phyloP scores from a whole-genome alignment of 2,888 invertebrate species.

The Gryllus longicercus region DNA sequence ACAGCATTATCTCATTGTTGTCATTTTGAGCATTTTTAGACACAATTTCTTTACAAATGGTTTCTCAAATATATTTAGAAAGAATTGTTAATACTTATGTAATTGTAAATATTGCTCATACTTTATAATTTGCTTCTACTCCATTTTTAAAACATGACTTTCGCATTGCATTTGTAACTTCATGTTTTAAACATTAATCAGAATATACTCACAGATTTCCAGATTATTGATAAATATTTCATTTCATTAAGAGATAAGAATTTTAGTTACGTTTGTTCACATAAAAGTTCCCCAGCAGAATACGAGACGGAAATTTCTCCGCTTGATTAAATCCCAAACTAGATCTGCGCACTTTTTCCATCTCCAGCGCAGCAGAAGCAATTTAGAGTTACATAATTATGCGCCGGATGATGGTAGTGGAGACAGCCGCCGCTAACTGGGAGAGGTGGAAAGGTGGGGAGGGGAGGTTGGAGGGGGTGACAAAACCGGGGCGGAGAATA shows the following conservation, averaged over 20 bases:
- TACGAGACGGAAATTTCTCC: neutral
- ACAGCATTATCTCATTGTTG: too few relatives aligned
- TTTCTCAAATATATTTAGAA: too few relatives aligned
- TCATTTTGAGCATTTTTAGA: too few relatives aligned
- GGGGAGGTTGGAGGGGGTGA: neutral
- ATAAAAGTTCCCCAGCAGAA: neutral
- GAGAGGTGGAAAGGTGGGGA: neutral
- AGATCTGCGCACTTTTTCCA: neutral
- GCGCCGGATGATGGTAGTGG: neutral
- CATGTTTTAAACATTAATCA: too few relatives aligned
- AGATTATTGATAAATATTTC: neutral
- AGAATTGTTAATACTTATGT: too few relatives aligned
- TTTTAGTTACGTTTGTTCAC: neutral
- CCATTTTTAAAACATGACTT: too few relatives aligned
- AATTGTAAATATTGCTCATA: too few relatives aligned
- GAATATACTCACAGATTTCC: too few relatives aligned
- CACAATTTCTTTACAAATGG: too few relatives aligned
- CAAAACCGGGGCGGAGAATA: neutral
- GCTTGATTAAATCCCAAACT: constrained; percentile 17
- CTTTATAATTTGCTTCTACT: too few relatives aligned
- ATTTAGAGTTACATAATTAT: constrained; percentile 9
- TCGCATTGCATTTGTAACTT: too few relatives aligned
- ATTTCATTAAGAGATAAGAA: neutral
- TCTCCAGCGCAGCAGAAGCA: neutral
- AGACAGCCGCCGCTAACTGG: neutral